These are phyloP conservation scores for Homalodisca vitripennis DNA, from an alignment of 1,140 invertebrate genomes.

Conservation along the genomic window DNA sequence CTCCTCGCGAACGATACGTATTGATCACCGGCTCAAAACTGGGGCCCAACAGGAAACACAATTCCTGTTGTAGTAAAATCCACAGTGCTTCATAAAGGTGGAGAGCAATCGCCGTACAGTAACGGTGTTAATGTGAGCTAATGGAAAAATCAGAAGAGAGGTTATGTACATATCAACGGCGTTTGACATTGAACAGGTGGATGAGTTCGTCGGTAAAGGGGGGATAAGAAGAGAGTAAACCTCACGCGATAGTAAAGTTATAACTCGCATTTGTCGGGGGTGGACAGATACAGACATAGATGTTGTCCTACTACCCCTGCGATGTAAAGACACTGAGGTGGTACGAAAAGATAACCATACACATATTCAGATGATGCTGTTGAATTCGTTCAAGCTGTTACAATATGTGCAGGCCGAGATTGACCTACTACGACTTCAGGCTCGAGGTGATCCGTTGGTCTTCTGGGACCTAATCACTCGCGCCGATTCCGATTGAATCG, in stretches of 20 bases:
- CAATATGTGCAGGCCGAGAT: neutral
- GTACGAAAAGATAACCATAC: slow-evolving; percentile 43
- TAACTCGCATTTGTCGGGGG: slow-evolving; percentile 41
- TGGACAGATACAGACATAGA: slow-evolving; percentile 44
- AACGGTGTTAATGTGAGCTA: slow-evolving; percentile 3
- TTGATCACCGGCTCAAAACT: neutral
- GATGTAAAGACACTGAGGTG: slow-evolving; percentile 43
- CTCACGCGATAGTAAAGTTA: slow-evolving; percentile 28
- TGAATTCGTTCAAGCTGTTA: slow-evolving; percentile 15
- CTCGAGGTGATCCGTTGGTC: neutral
- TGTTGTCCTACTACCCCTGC: slow-evolving; percentile 42
- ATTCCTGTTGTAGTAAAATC: neutral
- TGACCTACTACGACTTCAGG: neutral
- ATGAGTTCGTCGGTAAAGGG: slow-evolving; percentile 36
- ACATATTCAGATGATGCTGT: slow-evolving; percentile 20
- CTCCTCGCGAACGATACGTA: neutral
- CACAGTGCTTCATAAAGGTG: neutral
- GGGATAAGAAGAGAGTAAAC: slow-evolving; percentile 28
- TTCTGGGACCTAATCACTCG: neutral
- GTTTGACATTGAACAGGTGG: neutral
- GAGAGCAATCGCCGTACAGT: neutral
- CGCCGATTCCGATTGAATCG: neutral
- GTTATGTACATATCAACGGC: slow-evolving; percentile 25
- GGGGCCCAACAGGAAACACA: neutral
- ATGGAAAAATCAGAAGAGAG: slow-evolving; percentile 5